phyloP scores from a whole-genome alignment of 2,113 vertebrate genomes.

The Prolemur simus region DNA sequence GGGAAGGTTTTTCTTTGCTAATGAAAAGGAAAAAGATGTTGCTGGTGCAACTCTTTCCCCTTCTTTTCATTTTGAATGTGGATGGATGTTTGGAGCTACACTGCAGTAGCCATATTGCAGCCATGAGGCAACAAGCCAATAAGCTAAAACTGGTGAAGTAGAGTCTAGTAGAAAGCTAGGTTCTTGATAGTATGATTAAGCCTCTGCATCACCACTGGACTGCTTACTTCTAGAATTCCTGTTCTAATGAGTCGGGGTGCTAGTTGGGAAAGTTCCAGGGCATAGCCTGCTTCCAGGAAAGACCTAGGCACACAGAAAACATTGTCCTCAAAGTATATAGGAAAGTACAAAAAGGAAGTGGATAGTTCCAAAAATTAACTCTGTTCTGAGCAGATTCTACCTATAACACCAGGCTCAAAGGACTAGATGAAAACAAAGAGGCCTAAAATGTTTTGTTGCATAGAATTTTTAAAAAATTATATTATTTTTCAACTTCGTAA shows the following conservation, averaged over 20 bases:
- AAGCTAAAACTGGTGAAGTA: neutral
- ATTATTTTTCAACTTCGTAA: neutral
- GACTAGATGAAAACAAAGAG: neutral
- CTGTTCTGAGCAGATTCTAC: neutral
- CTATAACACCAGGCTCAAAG: neutral
- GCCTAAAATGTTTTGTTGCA: neutral
- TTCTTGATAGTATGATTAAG: neutral
- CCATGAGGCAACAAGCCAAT: neutral
- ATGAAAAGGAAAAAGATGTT: constrained; percentile 5
- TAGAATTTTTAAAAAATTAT: neutral
- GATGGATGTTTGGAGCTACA: neutral
- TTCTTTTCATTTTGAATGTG: neutral
- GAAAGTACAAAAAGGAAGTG: neutral
- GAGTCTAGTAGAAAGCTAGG: neutral
- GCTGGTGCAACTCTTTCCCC: neutral
- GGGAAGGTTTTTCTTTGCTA: neutral
- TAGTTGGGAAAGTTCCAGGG: neutral
- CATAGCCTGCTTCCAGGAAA: neutral
- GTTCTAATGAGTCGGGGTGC: neutral
- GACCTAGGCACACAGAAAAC: neutral
- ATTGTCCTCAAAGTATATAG: neutral
- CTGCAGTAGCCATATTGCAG: neutral
- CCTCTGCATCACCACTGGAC: neutral
- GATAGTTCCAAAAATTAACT: neutral
- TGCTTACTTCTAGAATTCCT: neutral